Evolutionary conservation across 2,797 vertebrate species (phyloP), one percentile per base, ranked within the genome.

Genomic region (Ambastaia sidthimunki): DNA sequence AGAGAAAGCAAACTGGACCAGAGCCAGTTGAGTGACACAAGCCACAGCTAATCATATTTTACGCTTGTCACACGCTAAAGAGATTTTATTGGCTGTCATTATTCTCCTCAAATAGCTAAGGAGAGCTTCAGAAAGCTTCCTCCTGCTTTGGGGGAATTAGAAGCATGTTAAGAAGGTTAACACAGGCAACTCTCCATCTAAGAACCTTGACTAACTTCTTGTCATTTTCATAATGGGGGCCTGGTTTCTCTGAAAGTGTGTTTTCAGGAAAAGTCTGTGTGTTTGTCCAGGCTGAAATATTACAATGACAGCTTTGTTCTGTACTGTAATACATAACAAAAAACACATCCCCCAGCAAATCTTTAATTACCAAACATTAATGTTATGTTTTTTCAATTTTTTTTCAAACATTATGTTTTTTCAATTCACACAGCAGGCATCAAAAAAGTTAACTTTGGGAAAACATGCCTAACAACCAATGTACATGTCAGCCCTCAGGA

Each of bases 21-120:
- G 54, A 47, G 54, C 48, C 77, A 68, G 41, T 25, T 71, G 71
- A 82, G 44, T 75, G 80, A 50, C 84, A 63, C 28, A 41, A 72
- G 74, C 73, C 63, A 48, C 28, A 48, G 25, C 63, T 76, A 54
- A 74, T 73, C 69, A 52, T 71, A 80, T 50, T 71, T 78, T 67
- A 66, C 28, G 18, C 52, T 60, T 80, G 78, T 74, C 69, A 63
- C 57, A 44, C 10, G 4, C 25, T 65, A 28, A 72, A 74, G 59
- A 57, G 60, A 59, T 79, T 79, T 68, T 57, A 68, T 72, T 73
- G 57, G 28, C 7, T 21, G 28, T 74, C 13, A 71, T 78, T 79
- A 69, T 74, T 74, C 7, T n/a, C 55, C 18, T 82, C 9, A 54
- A 74, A 82, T 55, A 50, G 50, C 23, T 47, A 60, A 21, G 31